Evolutionary conservation across 1,140 invertebrate genomes (phyloP).

Genomic region (Ruditapes philippinarum): DNA sequence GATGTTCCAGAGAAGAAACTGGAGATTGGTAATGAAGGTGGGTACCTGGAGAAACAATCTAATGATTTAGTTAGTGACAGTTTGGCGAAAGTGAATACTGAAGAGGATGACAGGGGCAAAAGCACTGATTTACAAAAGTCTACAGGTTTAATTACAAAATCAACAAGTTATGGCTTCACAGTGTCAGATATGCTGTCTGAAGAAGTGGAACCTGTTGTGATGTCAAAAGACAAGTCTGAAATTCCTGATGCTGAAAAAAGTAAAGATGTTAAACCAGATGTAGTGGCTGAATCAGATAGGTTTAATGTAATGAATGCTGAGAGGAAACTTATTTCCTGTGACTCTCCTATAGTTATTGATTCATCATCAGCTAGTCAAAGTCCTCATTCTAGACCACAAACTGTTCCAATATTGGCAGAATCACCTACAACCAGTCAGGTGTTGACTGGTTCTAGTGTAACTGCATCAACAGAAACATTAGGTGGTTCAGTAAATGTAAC

Average conservation of each 20-base stretch:
- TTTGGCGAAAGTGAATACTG: not conserved
- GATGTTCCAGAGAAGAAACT: not conserved
- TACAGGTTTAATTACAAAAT: not conserved
- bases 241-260: not conserved
- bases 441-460: not conserved
- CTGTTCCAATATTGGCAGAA: not conserved
- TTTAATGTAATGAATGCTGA: not conserved
- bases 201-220: not conserved
- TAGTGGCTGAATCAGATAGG: not conserved
- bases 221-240: not conserved
- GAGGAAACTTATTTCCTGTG: not conserved
- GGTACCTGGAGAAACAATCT: not conserved
- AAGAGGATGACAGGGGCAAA: not conserved
- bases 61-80: not conserved
- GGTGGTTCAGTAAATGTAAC: not conserved
- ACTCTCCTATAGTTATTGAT: not conserved
- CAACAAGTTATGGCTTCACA: constrained; percentile 21
- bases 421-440: not conserved
- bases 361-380: not conserved
- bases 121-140: not conserved
- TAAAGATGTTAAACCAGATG: not conserved
- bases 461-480: not conserved
- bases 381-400: not conserved
- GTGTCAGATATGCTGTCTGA: constrained; percentile 14
- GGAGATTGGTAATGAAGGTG: not conserved